Evolutionary conservation across 2,888 invertebrate species (phyloP).

Genomic region (Aspidapion aeneum): DNA sequence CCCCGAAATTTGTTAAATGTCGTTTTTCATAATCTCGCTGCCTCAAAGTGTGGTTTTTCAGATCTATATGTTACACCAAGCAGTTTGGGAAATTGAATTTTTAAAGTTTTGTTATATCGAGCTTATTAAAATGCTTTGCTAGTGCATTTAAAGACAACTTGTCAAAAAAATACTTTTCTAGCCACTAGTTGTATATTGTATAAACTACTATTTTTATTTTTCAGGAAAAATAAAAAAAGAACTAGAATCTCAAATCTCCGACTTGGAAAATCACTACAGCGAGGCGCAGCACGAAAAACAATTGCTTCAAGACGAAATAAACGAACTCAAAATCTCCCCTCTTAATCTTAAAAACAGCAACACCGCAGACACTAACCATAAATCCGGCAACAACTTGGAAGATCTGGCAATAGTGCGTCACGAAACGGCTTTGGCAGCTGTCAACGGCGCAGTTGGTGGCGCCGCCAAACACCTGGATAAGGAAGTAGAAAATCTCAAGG

Average conservation of each 20-base stretch:
- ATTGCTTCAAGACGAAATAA: conserved; percentile 43
- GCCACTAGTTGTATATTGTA: no score
- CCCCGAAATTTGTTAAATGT: no score
- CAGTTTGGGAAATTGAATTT: no score
- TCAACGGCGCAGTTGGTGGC: conserved; percentile 2
- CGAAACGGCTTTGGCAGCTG: conserved; percentile 23
- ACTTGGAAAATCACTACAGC: conserved; percentile 40
- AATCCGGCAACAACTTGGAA: conserved; percentile 22
- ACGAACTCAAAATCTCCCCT: conserved; percentile 44
- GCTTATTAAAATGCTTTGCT: no score
- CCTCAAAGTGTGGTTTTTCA: no score
- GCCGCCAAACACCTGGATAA: conserved; percentile 21
- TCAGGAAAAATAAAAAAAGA: conserved; percentile 30
- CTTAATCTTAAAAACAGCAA: conserved; percentile 32
- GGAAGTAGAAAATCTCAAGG: conserved; percentile 36
- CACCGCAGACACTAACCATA: conserved; percentile 3
- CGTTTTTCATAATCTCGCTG: no score
- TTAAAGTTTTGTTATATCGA: no score
- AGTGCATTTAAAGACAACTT: no score
- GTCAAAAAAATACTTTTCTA: no score
- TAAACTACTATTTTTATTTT: no score
- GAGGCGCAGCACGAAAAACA: conserved; percentile 44
- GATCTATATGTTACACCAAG: no score
- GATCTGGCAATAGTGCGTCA: conserved; percentile 30
- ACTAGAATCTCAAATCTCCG: conserved; percentile 36